Evolutionary conservation across 2,888 invertebrate genomes (phyloP).

Genomic region (Lasioglossum marginatum): DNA sequence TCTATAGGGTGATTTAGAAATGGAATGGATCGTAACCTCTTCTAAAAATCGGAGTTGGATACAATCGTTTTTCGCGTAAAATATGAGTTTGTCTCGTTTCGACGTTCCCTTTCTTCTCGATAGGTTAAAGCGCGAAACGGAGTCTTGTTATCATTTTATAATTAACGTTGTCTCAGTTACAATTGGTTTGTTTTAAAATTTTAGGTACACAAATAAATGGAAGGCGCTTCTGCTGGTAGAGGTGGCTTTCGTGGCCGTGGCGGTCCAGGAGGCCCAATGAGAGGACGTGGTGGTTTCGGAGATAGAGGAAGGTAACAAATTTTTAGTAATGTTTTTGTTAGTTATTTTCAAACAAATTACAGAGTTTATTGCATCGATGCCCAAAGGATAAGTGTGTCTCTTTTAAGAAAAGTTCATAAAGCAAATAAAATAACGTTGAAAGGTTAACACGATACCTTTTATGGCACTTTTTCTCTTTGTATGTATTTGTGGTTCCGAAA

Average conservation of each 20-base stretch:
- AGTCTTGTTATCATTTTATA: background rate
- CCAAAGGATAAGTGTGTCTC: background rate
- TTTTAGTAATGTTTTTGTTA: background rate
- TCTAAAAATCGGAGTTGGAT: background rate
- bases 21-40: background rate
- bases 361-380: background rate
- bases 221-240: constrained; percentile 62
- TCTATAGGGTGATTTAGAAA: constrained; percentile 26
- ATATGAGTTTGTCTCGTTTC: background rate
- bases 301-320: constrained; percentile 78
- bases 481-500: background rate
- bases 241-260: constrained; percentile 76
- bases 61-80: background rate
- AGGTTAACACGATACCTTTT: background rate
- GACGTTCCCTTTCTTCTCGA: background rate
- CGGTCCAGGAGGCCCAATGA: constrained; percentile 79
- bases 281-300: constrained; percentile 81
- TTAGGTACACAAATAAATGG: constrained; percentile 55
- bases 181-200: background rate
- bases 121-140: background rate
- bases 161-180: background rate
- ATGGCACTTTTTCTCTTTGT: background rate
- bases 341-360: background rate
- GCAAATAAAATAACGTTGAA: background rate
- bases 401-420: background rate